Evolutionary conservation across 2,888 invertebrate species (phyloP).

Genomic region (Spatulosminthurus flaviceps): DNA sequence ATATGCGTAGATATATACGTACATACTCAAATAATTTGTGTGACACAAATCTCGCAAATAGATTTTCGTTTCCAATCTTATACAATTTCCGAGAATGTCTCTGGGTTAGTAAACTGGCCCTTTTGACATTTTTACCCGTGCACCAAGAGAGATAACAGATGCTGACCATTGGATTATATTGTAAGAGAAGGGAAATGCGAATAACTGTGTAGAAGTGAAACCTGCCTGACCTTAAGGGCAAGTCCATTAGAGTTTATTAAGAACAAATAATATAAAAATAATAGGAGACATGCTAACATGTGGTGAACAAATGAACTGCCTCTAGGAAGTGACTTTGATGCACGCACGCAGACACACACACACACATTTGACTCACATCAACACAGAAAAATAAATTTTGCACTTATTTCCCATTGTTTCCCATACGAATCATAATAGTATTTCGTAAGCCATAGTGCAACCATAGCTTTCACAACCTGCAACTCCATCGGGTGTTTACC

Average conservation of each 20-base stretch:
- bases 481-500: slow-evolving; percentile 19
- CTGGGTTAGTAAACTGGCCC: too few species aligned
- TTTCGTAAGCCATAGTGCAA: not conserved
- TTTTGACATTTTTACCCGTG: too few species aligned
- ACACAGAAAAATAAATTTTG: not conserved
- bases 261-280: not conserved
- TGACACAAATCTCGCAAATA: too few species aligned
- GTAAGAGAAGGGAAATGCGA: not conserved
- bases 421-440: not conserved
- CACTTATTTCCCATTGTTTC: slow-evolving; percentile 11
- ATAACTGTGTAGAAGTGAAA: not conserved
- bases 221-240: not conserved
- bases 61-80: too few species aligned
- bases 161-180: too few species aligned
- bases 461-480: slow-evolving; percentile 27
- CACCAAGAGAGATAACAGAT: too few species aligned
- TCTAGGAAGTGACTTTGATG: not conserved
- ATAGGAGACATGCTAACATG: not conserved
- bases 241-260: not conserved
- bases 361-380: not conserved
- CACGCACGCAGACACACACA: too few species aligned
- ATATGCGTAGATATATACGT: too few species aligned
- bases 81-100: too few species aligned
- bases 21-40: too few species aligned
- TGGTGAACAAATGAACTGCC: slow-evolving; percentile 14